A percentile compares a stretch with the other conserved stretches of the same genome.
These are phyloP conservation scores for Malurus leucopterus DNA, from an alignment of 2,797 vertebrate genomes.

Conservation along the genomic window DNA sequence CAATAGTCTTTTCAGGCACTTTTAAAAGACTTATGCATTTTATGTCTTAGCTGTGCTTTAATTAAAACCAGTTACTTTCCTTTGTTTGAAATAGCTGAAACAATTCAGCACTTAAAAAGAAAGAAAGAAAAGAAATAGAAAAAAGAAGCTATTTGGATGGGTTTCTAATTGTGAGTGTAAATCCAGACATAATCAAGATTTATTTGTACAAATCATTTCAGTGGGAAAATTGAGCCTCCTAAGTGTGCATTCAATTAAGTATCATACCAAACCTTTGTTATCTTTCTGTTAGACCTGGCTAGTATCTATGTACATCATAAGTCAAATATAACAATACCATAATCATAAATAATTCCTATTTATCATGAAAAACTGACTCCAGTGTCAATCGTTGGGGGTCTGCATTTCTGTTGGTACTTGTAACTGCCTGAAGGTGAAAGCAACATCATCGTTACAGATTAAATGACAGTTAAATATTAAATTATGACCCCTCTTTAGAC, in stretches of 20 bases:
- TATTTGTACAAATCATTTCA: constrained; percentile 36
- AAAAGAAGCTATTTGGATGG: not conserved
- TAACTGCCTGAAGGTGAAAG: constrained; percentile 15
- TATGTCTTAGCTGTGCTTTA: constrained; percentile 16
- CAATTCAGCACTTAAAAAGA: constrained; percentile 7
- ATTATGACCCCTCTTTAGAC: not conserved
- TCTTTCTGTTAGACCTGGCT: constrained; percentile 40
- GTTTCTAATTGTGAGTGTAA: constrained; percentile 19
- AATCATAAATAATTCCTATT: constrained; percentile 25
- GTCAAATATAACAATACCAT: constrained; percentile 16
- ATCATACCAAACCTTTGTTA: constrained; percentile 6
- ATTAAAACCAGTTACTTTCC: constrained; percentile 49
- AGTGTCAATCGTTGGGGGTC: not conserved
- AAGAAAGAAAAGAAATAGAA: not conserved
- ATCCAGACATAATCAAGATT: constrained; percentile 27
- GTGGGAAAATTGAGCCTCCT: constrained; percentile 2
- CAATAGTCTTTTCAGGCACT: constrained; percentile 12
- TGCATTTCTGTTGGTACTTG: not conserved
- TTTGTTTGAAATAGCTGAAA: constrained; percentile 45
- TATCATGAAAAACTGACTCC: constrained; percentile 36
- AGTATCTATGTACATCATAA: constrained; percentile 6
- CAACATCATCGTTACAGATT: constrained; percentile 20
- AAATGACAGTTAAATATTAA: constrained; percentile 35
- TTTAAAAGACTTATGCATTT: constrained; percentile 3
- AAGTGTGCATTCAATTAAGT: constrained; percentile 43